phyloP scores from a whole-genome alignment of 2,888 invertebrate genomes.

The Anthrax anthrax region DNA sequence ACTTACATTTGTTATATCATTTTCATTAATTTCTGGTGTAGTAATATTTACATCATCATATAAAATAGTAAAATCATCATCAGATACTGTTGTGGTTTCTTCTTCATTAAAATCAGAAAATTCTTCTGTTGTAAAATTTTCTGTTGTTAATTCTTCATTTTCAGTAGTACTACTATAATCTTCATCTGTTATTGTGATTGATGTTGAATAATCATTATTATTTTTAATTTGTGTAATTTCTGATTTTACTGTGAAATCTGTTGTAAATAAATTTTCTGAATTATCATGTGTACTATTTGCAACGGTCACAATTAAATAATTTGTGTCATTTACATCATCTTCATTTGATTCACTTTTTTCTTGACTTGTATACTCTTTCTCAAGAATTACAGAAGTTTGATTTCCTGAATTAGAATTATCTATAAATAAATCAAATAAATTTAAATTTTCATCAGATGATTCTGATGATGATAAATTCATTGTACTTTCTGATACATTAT shows the following conservation, averaged over 20 bases:
- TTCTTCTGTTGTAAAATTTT: not conserved
- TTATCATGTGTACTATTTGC: not conserved
- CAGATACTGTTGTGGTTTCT: not conserved
- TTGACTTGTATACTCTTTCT: not conserved
- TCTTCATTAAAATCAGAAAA: not conserved
- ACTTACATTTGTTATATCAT: no score
- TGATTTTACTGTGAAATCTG: not conserved
- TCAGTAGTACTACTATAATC: not conserved
- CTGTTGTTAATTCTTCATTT: not conserved
- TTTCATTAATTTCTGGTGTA: not conserved
- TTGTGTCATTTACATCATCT: not conserved
- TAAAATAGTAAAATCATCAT: not conserved
- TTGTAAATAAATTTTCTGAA: not conserved
- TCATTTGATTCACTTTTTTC: not conserved
- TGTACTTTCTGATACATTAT: not conserved
- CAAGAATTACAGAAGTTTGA: not conserved
- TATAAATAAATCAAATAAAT: not conserved
- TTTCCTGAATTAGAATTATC: not conserved
- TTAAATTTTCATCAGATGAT: constrained; percentile 3
- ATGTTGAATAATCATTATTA: not conserved
- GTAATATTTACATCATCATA: not conserved
- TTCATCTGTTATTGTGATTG: not conserved
- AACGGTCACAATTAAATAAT: not conserved
- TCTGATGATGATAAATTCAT: not conserved
- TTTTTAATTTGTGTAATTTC: no score